These are phyloP conservation scores for Anomalospiza imberbis DNA, from an alignment of 2,797 vertebrate genomes.

Conservation along the genomic window DNA sequence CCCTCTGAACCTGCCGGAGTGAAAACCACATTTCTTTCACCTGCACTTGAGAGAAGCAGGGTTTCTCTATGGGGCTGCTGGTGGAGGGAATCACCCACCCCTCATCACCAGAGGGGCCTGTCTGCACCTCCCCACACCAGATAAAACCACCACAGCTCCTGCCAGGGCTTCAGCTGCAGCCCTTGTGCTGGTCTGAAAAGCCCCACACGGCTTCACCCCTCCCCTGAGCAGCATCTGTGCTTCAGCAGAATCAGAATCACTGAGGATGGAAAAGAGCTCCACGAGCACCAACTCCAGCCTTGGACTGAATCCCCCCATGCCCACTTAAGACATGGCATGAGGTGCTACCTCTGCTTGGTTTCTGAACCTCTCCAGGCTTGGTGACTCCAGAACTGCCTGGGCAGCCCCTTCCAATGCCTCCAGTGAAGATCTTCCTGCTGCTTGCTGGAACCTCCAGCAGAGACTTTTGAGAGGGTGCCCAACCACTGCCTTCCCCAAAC, in stretches of 20 bases:
- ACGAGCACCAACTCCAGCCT: not conserved
- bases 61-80: not conserved
- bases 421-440: not conserved
- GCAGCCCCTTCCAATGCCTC: not conserved
- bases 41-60: not conserved
- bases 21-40: not conserved
- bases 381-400: not conserved
- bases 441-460: not conserved
- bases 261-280: not conserved
- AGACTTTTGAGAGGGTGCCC: not conserved
- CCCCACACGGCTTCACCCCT: not conserved
- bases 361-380: not conserved
- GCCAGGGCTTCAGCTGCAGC: not conserved
- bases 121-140: not conserved
- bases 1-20: not conserved
- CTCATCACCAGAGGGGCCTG: not conserved
- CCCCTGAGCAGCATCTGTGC: accelerated
- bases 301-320: accelerated
- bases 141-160: not conserved
- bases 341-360: not conserved
- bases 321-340: not conserved
- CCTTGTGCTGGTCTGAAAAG: not conserved
- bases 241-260: not conserved
- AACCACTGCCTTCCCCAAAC: not conserved
- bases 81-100: not conserved